Evolutionary conservation across 2,113 vertebrate genomes (phyloP).

Genomic region (Apus apus): DNA sequence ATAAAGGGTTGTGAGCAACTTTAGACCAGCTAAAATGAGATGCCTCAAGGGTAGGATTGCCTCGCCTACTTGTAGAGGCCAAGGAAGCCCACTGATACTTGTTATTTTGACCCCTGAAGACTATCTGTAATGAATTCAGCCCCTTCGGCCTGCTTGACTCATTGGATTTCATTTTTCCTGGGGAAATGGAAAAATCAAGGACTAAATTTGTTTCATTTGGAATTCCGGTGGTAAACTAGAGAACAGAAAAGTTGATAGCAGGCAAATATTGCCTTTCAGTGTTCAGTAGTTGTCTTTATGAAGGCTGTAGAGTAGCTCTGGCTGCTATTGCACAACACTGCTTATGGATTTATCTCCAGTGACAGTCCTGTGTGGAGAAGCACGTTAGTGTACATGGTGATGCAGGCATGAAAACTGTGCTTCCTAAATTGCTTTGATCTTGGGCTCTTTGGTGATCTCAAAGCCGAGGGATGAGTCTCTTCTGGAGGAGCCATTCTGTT

Average conservation of each 20-base stretch:
- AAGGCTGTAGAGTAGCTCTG: neutral
- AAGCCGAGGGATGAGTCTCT: conserved; percentile 38
- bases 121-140: neutral
- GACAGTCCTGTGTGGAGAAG: neutral
- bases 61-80: neutral
- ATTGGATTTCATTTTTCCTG: neutral
- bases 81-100: neutral
- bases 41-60: neutral
- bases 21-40: neutral
- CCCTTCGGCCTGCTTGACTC: neutral
- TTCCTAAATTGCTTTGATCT: conserved; percentile 16
- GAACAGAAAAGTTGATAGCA: neutral
- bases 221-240: neutral
- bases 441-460: neutral
- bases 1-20: neutral
- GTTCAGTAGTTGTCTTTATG: neutral
- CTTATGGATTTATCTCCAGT: neutral
- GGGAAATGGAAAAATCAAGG: neutral
- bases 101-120: neutral
- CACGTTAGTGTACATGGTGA: neutral
- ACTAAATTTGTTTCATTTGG: neutral
- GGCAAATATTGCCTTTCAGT: neutral
- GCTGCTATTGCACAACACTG: neutral
- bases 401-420: neutral
- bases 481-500: conserved; percentile 30